phyloP scores from a whole-genome alignment of 37 sponge, comb jelly and placozoan genomes.

The Haliclona indistincta region DNA sequence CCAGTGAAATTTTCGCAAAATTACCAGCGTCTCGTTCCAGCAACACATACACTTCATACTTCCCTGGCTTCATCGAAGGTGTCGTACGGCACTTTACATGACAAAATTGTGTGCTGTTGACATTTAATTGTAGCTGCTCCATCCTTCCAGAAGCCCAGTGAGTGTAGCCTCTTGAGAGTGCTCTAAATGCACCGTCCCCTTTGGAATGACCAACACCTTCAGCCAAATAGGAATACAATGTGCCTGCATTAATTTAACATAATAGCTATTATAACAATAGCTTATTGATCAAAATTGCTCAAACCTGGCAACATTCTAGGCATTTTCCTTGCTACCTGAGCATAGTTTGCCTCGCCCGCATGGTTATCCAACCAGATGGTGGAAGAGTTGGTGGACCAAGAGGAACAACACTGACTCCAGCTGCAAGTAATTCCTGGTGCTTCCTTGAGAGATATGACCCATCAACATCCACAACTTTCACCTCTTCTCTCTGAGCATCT shows the following conservation, averaged over 20 bases:
- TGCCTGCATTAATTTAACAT: slow-evolving; percentile 6
- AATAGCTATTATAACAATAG: no score
- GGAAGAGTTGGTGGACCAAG: slow-evolving; percentile 20
- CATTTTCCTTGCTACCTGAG: no score
- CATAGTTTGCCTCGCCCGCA: no score
- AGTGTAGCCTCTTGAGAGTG: slow-evolving; percentile 17
- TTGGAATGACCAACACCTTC: background rate
- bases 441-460: slow-evolving; percentile 46
- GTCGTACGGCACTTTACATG: slow-evolving; percentile 9
- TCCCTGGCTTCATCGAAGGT: slow-evolving; percentile 32
- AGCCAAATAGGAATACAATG: slow-evolving; percentile 20
- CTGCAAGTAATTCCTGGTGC: slow-evolving; percentile 13
- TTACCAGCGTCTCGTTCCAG: no score
- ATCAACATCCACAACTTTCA: slow-evolving; percentile 44
- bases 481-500: background rate
- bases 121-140: background rate
- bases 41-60: slow-evolving; percentile 4
- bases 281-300: no score
- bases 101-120: slow-evolving; percentile 12
- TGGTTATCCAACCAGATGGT: slow-evolving; percentile 47
- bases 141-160: slow-evolving; percentile 34
- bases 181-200: slow-evolving; percentile 14
- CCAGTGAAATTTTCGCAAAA: background rate
- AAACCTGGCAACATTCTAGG: no score
- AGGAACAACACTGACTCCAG: slow-evolving; percentile 17